Evolutionary conservation across 2,888 invertebrate genomes (phyloP), one percentile per base, ranked within the genome.

Genomic region (Torymus tubicola): DNA sequence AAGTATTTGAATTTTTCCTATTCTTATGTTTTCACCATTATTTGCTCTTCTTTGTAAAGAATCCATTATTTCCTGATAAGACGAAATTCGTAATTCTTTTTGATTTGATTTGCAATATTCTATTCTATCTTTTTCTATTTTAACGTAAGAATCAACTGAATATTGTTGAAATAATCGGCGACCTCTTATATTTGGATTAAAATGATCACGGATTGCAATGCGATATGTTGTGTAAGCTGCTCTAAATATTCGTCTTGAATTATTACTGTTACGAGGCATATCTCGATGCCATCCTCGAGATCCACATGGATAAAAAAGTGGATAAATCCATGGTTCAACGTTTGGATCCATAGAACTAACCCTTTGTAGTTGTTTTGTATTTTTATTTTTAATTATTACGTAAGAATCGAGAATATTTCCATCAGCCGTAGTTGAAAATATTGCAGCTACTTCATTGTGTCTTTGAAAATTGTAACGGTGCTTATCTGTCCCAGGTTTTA

Each of bases 41-140:
- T 42, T 50, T n/a, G 14, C 86, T 58, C 81, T 67, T 76, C 81
- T 84, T 71, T 85, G 73, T 60, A 87, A 83, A 83, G 85, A 80
- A 81, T 88, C 87, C 64, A 86, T 81, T 68, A 87, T 82, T 76
- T 85, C 84, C 79, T 81, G 83, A 81, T 84, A 84, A 57, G 80
- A 76, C 67, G 83, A 80, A 13, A 81, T 80, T 16, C 78, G 65
- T 67, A 82, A 12, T 21, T 21, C 21, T 2, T 21, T 21, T 21
- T 21, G 21, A 21, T 21, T 1, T 21, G 21, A 21, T 21, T 21
- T 21, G 2, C 21, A 21, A 21, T 21, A 21, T 21, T 21, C 21
- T 21, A 21, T 21, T 21, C 21, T 21, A 21, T 21, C 21, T 2
- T 21, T 21, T 21, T 21, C 21, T 21, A 21, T 21, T 21, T 21